phyloP scores from a whole-genome alignment of 2,797 vertebrate species.

The Chiroxiphia lanceolata region DNA sequence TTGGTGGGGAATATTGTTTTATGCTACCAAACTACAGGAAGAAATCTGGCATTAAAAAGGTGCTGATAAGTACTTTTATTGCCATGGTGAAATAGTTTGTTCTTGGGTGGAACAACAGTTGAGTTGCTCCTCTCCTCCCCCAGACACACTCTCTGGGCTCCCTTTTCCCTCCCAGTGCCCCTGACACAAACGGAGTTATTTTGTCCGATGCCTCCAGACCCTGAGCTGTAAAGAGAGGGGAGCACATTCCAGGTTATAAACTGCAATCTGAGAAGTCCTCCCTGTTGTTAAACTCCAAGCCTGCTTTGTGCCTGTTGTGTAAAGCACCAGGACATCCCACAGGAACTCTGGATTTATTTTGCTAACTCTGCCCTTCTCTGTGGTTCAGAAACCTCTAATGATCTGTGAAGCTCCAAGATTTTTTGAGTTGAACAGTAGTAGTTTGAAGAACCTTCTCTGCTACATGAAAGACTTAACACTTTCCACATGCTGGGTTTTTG shows the following conservation, averaged over 20 bases:
- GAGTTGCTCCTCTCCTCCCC: not conserved
- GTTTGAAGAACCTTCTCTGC: conserved; percentile 39
- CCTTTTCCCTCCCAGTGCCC: conserved; percentile 20
- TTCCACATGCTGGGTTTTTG: conserved; percentile 64
- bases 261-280: conserved; percentile 71
- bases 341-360: conserved; percentile 82
- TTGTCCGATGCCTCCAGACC: conserved; percentile 67
- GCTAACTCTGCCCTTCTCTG: conserved; percentile 71
- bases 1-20: not conserved
- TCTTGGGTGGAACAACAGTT: not conserved
- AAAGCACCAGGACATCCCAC: conserved; percentile 73
- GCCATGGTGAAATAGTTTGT: not conserved
- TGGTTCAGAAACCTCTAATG: conserved; percentile 68
- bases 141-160: not conserved
- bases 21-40: not conserved
- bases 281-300: conserved; percentile 71
- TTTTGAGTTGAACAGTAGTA: conserved; percentile 61
- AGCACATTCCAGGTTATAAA: conserved; percentile 69
- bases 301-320: conserved; percentile 68
- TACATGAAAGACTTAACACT: conserved; percentile 49
- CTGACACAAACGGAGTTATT: conserved; percentile 62
- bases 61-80: not conserved
- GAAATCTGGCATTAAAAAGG: not conserved
- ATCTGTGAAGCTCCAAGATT: conserved; percentile 63
- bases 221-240: conserved; percentile 76